Percentiles rank a stretch among this genome's conserved stretches.
These are phyloP conservation scores for Chlorodrepanis virens DNA, from an alignment of 2,113 vertebrate genomes.

Conservation along the genomic window DNA sequence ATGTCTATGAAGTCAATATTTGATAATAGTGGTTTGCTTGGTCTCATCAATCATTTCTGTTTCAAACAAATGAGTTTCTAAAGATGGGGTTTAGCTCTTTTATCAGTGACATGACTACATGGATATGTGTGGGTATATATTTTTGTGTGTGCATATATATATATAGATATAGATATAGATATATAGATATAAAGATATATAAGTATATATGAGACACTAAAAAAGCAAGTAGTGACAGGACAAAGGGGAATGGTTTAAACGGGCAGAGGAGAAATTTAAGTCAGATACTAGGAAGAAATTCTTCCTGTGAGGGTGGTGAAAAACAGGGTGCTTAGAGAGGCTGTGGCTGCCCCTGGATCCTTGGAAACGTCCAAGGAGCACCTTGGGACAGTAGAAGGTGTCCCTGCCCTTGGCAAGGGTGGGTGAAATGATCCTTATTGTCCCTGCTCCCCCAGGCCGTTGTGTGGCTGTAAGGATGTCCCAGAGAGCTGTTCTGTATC, in stretches of 20 bases:
- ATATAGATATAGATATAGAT: too few relatives aligned
- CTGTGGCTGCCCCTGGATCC: background rate
- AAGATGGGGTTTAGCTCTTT: background rate
- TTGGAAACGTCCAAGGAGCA: background rate
- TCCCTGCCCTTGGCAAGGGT: background rate
- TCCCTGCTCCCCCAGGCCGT: background rate
- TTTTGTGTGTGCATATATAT: background rate
- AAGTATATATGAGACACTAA: background rate
- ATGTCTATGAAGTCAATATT: background rate
- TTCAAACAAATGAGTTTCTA: background rate
- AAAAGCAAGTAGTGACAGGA: background rate
- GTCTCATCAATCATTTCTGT: background rate
- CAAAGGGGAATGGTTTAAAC: background rate
- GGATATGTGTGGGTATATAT: background rate
- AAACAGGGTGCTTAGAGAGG: background rate
- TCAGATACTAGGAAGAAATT: rapidly evolving
- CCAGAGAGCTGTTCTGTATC: background rate
- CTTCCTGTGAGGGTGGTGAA: rapidly evolving
- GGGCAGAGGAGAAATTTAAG: background rate
- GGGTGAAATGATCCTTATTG: rapidly evolving
- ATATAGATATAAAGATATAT: too few relatives aligned
- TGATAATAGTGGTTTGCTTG: background rate
- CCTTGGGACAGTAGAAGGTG: rapidly evolving
- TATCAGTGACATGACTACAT: background rate
- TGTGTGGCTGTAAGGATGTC: background rate